Percentiles rank a stretch among this genome's conserved stretches.
Evolutionary conservation across 2,797 vertebrate species (phyloP).

Genomic region (Lepus townsendii): DNA sequence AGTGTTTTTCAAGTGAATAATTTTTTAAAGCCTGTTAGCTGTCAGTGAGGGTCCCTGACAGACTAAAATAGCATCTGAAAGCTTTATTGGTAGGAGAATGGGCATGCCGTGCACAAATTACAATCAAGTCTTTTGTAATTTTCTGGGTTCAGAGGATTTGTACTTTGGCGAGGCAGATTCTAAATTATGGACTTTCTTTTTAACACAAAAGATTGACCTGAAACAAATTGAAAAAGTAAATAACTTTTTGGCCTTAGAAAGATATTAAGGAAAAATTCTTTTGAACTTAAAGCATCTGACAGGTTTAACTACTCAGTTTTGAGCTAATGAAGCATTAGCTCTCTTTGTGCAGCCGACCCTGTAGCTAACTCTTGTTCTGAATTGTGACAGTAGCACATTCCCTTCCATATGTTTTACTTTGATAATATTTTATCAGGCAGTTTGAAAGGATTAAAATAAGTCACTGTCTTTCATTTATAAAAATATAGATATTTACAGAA

Average conservation of each 20-base stretch:
- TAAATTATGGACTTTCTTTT: conserved; percentile 89
- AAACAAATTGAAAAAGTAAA: conserved; percentile 91
- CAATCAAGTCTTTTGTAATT: conserved; percentile 90
- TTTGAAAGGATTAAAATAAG: conserved; percentile 85
- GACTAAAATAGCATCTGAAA: conserved; percentile 89
- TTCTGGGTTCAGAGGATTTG: conserved; percentile 89
- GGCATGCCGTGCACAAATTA: conserved; percentile 87
- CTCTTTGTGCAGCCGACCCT: conserved; percentile 91
- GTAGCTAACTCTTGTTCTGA: conserved; percentile 91
- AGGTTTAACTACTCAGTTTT: conserved; percentile 87
- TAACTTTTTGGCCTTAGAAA: conserved; percentile 87
- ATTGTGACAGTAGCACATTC: conserved; percentile 89
- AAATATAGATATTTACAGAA: conserved; percentile 81
- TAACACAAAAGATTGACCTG: conserved; percentile 89
- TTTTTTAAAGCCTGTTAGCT: conserved; percentile 89
- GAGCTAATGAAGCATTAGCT: conserved; percentile 89
- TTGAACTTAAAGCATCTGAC: conserved; percentile 90
- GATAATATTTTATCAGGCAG: conserved; percentile 83
- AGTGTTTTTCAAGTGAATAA: conserved; percentile 90
- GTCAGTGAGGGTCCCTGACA: conserved; percentile 88
- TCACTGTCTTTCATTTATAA: conserved; percentile 84
- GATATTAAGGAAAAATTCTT: conserved; percentile 89
- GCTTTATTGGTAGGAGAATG: conserved; percentile 89
- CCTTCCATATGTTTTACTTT: conserved; percentile 82
- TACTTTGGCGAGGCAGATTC: conserved; percentile 83